Conservation (phyloP, 2,113 vertebrate genomes). For the Gnathonemus echidnorhynchus region DNA sequence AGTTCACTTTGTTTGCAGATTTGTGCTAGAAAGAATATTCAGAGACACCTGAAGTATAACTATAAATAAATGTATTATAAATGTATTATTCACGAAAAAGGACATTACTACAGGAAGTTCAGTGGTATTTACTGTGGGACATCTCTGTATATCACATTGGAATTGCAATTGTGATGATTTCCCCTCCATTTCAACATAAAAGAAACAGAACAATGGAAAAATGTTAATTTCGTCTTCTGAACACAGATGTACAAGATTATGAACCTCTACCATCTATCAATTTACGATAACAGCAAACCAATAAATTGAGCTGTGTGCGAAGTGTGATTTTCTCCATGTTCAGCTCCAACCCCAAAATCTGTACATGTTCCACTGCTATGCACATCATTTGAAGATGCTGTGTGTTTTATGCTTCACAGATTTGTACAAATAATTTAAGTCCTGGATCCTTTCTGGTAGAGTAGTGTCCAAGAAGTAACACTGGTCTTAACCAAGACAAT, state of each 20-base stretch:
- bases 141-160: not conserved
- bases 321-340: not conserved
- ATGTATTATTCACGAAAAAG: not conserved
- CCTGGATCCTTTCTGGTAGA: not conserved
- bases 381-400: no score
- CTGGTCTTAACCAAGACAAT: not conserved
- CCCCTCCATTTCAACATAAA: not conserved
- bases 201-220: not conserved
- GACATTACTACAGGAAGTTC: not conserved
- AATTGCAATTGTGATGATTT: not conserved
- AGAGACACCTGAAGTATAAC: not conserved
- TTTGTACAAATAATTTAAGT: not conserved
- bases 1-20: not conserved
- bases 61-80: not conserved
- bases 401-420: not conserved
- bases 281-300: not conserved
- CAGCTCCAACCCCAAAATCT: not conserved
- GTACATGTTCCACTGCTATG: not conserved
- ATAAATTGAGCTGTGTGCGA: not conserved
- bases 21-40: not conserved
- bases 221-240: not conserved
- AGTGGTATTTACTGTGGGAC: not conserved
- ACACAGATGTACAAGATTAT: not conserved
- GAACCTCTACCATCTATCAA: not conserved
- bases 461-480: not conserved